phyloP scores from a whole-genome alignment of 2,113 vertebrate genomes.

The Sciurus niger region DNA sequence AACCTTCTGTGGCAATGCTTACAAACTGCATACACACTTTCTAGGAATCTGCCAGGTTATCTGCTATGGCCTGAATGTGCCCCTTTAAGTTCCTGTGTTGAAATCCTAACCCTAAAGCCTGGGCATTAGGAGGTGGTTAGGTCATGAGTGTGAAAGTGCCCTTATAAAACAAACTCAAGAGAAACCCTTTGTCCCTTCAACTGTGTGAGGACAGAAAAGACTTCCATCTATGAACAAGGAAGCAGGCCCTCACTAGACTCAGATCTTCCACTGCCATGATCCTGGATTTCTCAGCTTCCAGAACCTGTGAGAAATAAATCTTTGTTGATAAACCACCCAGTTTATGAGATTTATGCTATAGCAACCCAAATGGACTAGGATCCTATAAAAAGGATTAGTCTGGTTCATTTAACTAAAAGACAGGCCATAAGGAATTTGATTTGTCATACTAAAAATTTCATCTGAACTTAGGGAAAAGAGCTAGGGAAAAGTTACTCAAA shows the following conservation, averaged over 20 bases:
- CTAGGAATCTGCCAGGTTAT: background rate
- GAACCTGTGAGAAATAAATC: background rate
- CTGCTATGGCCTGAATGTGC: background rate
- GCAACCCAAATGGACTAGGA: background rate
- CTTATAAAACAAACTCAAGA: too few relatives aligned
- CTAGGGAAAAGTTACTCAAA: too few relatives aligned
- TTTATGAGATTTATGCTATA: background rate
- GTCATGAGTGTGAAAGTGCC: background rate
- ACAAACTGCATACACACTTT: slow-evolving; percentile 11
- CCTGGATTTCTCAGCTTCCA: background rate
- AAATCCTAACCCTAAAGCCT: background rate
- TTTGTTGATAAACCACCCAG: background rate
- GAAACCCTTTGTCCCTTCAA: background rate
- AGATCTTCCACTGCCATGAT: background rate
- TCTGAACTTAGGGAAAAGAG: too few relatives aligned
- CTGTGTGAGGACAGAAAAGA: background rate
- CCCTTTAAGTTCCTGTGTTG: background rate
- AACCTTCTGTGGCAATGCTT: background rate
- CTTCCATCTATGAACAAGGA: background rate
- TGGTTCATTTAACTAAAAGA: too few relatives aligned
- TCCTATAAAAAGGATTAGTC: background rate
- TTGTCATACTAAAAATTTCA: too few relatives aligned
- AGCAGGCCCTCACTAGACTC: background rate
- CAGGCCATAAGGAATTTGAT: too few relatives aligned
- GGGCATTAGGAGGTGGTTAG: background rate